phyloP scores from a whole-genome alignment of 2,888 invertebrate species.

The Conchocele bisecta region DNA sequence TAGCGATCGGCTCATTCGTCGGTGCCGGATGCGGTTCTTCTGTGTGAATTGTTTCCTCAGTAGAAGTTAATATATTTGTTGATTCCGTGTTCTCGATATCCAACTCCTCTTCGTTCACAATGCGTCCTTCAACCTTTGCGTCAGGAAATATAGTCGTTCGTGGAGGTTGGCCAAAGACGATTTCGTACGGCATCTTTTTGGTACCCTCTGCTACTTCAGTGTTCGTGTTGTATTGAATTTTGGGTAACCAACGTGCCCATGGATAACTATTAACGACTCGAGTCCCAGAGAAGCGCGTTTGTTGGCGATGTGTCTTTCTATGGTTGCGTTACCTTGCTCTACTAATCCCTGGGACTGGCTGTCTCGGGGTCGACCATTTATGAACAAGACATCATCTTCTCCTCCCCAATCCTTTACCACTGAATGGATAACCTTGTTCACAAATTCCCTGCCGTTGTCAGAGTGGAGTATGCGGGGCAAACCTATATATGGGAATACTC shows the following conservation, averaged over 20 bases:
- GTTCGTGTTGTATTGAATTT: slow-evolving; percentile 15
- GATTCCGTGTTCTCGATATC: too few species aligned
- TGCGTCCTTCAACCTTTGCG: not conserved
- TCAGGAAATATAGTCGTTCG: slow-evolving; percentile 3
- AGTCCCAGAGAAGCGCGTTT: not conserved
- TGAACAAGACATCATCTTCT: slow-evolving; percentile 1
- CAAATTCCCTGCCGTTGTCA: slow-evolving; percentile 49
- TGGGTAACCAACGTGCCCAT: slow-evolving; percentile 8
- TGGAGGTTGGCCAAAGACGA: slow-evolving; percentile 18
- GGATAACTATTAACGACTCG: not conserved
- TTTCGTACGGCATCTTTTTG: slow-evolving; percentile 14
- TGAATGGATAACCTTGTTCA: slow-evolving; percentile 26
- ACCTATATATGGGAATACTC: slow-evolving; percentile 40
- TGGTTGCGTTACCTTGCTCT: slow-evolving; percentile 24
- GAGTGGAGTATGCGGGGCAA: slow-evolving; percentile 36
- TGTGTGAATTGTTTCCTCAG: too few species aligned
- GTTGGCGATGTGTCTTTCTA: slow-evolving; percentile 19
- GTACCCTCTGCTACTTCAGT: slow-evolving; percentile 7
- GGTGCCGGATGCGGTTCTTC: too few species aligned
- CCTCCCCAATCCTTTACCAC: slow-evolving; percentile 22
- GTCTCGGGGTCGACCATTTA: slow-evolving; percentile 31
- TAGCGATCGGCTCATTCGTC: too few species aligned
- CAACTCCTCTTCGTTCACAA: slow-evolving; percentile 4
- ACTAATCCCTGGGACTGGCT: slow-evolving; percentile 36
- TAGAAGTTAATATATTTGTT: too few species aligned